Base-by-base conservation (phyloP, 2,113 vertebrate species). In the Dromiciops gliroides region DNA sequence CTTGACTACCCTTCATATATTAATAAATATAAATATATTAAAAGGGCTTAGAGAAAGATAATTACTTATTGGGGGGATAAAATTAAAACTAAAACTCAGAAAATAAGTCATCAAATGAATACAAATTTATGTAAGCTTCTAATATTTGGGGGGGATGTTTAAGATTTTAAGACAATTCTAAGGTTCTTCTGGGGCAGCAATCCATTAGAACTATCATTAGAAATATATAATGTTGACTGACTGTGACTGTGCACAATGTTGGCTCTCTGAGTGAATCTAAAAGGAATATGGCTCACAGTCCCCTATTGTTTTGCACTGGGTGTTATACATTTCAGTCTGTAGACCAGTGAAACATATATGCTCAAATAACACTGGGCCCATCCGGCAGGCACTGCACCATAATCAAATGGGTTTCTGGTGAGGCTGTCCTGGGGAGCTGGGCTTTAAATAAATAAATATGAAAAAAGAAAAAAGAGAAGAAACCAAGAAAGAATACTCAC, bases 401-500 rank as follows among this genome's bases (percentile, higher is more conserved):
- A 5, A 49, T 89, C 49, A 88, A 44, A 51, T 24, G 9, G 52
- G 31, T 94, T 90, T 95, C 89, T 60, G 50, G 0, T 75, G 60
- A 95, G 60, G 37, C 47, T 48, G 22, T 93, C 60, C 89, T 60
- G 93, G 26, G 51, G 48, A 93, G 7, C 26, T 67, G 48, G 49
- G 10, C 10, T 91, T 47, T 89, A 91, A 51, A 51, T 91, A 93
- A 89, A 90, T 92, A 92, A 47, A 93, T 67, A 90, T 93, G 2
- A 0, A 93, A 92, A 94, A 48, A 16, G n/a, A 96, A 96, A 53
- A 50, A 8, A 94, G 49, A 44, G 56, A 94, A 93, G 44, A 50
- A 60, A 93, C 50, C 16, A 90, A 94, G 52, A 25, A 96, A 51
- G 2, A 95, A 96, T 92, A 92, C 8, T 90, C 5, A 97, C 94